Evolutionary conservation across 2,888 invertebrate species (phyloP), one percentile per base, ranked within the genome.

Genomic region (Eristalis arbustorum): DNA sequence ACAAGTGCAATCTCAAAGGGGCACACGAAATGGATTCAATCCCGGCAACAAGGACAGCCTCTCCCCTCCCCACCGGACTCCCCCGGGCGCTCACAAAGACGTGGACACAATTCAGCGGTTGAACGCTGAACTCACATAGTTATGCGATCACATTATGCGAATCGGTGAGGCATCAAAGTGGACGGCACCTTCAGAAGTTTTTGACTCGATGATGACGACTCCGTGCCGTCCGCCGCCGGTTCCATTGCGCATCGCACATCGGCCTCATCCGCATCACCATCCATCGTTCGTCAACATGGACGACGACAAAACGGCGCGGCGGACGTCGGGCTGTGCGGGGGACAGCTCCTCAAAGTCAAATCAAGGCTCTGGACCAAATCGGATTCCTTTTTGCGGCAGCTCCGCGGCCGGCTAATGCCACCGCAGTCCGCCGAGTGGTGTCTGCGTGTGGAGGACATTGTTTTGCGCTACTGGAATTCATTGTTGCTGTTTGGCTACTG

Each of bases 331-430:
- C n/a, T n/a, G 31, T 1, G 0, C 1, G 22, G 85, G 84, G 75
- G 88, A 87, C 88, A 89, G 85, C 89, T 88, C 87, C 88, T 88
- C 88, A 89, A 89, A 89, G 88, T 89, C 88, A 89, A 89, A 89
- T 88, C 89, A 88, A 88, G 81, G 77, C 88, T 81, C 72, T 77
- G 82, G 83, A 88, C 88, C 62, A 87, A 87, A 83, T 89, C 88
- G 77, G 84, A 88, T 88, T 79, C 85, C 80, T 88, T 80, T 80
- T 67, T 66, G 49, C 42, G 18, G 64, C 63, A 22, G 63, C 66
- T 59, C 62, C 11, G 42, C 61, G 18, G 49, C 18, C 1, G 67
- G 77, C 68, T 82, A 76, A 73, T 85, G 59, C 74, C 57, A 28
- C 74, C 56, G 49, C 37, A 59, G 75, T 14, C 49, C 8, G 42